A percentile compares a stretch with the other conserved stretches of the same genome.
Evolutionary conservation across 2,113 vertebrate genomes (phyloP).

Genomic region (Megalops atlanticus): DNA sequence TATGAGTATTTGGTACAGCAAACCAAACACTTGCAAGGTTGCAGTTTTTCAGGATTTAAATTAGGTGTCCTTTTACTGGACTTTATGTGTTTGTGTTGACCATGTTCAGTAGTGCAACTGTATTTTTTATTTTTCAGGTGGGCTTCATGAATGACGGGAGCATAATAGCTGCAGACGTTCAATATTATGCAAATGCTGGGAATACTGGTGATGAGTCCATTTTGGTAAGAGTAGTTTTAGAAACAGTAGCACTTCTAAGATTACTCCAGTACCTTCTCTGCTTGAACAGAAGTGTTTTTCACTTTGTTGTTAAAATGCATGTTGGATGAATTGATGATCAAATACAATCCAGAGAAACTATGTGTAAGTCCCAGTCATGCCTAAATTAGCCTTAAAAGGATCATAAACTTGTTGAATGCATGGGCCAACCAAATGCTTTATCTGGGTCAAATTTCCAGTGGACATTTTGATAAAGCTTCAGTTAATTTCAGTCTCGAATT

Average conservation of each 20-base stretch:
- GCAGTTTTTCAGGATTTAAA: not conserved
- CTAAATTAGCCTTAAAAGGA: no score
- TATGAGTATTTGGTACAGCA: no score
- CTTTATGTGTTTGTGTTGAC: not conserved
- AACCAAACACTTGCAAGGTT: not conserved
- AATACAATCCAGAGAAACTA: no score
- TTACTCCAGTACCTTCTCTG: not conserved
- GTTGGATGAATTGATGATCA: no score
- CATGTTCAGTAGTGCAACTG: not conserved
- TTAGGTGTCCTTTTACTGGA: not conserved
- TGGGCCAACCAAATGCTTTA: no score
- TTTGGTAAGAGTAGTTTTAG: conserved; percentile 60
- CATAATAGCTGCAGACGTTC: conserved; percentile 76
- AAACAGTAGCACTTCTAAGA: not conserved
- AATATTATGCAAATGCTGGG: conserved; percentile 79
- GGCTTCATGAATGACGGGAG: conserved; percentile 83
- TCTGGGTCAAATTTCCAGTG: no score
- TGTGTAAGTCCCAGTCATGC: no score
- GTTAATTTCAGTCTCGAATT: no score
- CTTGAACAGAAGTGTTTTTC: not conserved
- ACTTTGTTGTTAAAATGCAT: no score
- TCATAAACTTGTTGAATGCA: no score
- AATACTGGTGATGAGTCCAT: conserved; percentile 74
- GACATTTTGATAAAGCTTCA: no score
- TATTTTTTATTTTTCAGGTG: conserved; percentile 63